phyloP scores from a whole-genome alignment of 2,113 vertebrate genomes.

The Gymnocephalus cernua region DNA sequence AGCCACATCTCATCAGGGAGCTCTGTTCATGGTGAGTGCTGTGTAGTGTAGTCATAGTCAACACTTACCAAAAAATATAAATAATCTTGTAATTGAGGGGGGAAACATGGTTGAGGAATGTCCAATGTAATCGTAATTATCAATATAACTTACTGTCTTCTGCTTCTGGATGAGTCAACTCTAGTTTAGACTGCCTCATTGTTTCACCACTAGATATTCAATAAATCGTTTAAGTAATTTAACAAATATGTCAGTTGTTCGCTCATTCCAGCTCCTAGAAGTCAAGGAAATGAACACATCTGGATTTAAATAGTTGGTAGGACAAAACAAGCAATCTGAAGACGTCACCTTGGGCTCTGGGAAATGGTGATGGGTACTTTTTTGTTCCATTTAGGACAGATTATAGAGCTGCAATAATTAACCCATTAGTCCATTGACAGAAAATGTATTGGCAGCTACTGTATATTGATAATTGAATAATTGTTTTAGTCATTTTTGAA shows the following conservation, averaged over 20 bases:
- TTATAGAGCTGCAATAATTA: not conserved
- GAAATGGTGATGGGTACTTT: not conserved
- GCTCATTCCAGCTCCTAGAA: not conserved
- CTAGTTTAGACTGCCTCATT: not conserved
- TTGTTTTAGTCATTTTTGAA: not conserved
- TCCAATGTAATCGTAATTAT: not conserved
- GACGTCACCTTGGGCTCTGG: not conserved
- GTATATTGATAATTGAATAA: too few species aligned
- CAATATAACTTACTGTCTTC: too few species aligned
- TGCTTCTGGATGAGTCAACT: not conserved
- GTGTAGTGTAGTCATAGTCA: not conserved
- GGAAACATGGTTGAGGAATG: not conserved
- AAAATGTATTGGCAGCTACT: not conserved
- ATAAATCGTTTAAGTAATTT: not conserved
- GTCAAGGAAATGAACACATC: not conserved
- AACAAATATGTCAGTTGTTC: not conserved
- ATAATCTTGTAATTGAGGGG: not conserved
- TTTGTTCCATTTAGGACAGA: not conserved
- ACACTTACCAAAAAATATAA: not conserved
- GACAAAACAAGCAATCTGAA: not conserved
- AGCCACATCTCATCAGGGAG: slow-evolving; percentile 33
- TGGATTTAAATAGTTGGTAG: not conserved
- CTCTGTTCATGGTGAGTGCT: not conserved
- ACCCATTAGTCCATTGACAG: too few species aligned
- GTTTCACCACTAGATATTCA: not conserved